phyloP scores from a whole-genome alignment of 2,113 vertebrate species.

The Prunella fulvescens region DNA sequence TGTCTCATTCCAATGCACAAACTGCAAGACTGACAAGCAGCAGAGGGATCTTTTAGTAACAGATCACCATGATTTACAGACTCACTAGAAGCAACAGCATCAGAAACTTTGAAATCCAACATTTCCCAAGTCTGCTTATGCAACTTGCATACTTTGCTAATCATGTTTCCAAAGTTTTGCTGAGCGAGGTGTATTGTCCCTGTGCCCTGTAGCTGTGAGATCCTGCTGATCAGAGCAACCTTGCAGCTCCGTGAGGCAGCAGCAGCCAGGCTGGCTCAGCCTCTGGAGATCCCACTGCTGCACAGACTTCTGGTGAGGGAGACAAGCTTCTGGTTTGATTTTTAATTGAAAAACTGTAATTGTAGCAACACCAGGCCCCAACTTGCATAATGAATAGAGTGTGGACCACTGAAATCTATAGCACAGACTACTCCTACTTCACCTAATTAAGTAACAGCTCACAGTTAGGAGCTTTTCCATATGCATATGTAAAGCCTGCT shows the following conservation, averaged over 20 bases:
- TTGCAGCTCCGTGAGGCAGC: neutral
- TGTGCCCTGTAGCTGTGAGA: neutral
- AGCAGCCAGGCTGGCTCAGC: neutral
- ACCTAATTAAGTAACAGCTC: neutral
- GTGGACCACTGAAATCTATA: neutral
- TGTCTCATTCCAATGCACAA: neutral
- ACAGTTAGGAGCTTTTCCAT: neutral
- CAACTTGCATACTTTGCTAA: neutral
- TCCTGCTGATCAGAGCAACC: neutral
- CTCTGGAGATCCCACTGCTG: neutral
- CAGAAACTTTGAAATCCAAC: neutral
- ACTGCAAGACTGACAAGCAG: neutral
- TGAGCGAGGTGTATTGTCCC: neutral
- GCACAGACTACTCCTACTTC: neutral
- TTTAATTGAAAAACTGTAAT: slow-evolving; percentile 21
- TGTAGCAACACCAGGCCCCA: neutral
- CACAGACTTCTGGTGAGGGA: neutral
- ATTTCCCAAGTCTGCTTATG: neutral
- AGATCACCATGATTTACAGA: neutral
- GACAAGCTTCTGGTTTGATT: neutral
- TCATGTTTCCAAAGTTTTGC: neutral
- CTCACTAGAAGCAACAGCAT: neutral
- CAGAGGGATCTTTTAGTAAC: rapidly evolving
- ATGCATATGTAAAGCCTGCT: neutral
- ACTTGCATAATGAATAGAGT: neutral